These are phyloP conservation scores for Halcyon smyrnensis DNA, from an alignment of 2,797 vertebrate genomes.

Conservation along the genomic window DNA sequence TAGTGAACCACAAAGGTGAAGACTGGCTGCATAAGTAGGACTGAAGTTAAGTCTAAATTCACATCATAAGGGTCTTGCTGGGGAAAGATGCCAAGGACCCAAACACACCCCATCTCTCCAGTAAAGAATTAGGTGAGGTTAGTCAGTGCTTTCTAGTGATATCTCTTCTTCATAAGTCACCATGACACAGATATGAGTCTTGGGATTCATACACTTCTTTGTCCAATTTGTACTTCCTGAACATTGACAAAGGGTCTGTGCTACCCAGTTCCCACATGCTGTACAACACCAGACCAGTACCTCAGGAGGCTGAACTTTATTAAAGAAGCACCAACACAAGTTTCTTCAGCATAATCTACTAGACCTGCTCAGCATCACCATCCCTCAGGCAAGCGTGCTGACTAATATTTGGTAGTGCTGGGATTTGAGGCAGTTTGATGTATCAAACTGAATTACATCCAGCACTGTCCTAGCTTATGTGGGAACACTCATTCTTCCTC, in stretches of 20 bases:
- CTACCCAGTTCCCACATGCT: background rate
- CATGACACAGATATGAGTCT: fast-evolving
- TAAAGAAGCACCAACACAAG: background rate
- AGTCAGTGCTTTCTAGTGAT: background rate
- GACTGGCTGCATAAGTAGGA: background rate
- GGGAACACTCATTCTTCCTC: background rate
- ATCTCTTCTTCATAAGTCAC: background rate
- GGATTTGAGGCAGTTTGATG: background rate
- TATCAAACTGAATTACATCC: background rate
- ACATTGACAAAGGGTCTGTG: background rate
- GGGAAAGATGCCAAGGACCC: background rate
- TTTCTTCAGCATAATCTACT: background rate
- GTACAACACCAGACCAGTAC: background rate
- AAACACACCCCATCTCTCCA: background rate
- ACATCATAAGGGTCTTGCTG: background rate
- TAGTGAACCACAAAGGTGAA: background rate
- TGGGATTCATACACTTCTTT: background rate
- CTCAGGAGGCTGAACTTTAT: background rate
- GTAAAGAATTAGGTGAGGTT: background rate
- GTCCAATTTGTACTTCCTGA: background rate
- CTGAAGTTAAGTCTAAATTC: background rate
- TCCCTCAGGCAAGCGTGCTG: background rate
- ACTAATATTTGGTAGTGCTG: background rate
- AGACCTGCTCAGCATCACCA: background rate
- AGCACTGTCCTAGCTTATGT: background rate